Percentiles rank a stretch among this genome's conserved stretches.
Conservation (phyloP, 1,140 invertebrate species). For the Hetaerina americana region DNA sequence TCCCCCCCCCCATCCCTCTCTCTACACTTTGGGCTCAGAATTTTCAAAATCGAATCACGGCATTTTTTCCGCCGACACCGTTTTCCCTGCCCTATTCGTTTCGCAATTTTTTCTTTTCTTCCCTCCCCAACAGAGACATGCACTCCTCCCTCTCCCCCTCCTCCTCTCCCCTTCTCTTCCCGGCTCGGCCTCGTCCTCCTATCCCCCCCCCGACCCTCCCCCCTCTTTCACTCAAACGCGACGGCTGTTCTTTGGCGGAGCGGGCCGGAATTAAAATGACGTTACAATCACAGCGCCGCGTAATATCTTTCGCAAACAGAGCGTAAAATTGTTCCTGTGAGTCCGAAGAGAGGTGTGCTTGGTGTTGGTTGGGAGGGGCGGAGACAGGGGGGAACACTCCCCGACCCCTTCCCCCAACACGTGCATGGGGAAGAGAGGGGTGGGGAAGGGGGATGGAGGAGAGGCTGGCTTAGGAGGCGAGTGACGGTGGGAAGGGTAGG, state of each 20-base stretch:
- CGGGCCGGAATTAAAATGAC: not conserved
- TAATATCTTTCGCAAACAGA: not conserved
- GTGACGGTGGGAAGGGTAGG: too few relatives aligned
- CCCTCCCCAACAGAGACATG: too few relatives aligned
- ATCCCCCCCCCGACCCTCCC: not conserved
- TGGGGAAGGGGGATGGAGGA: too few relatives aligned
- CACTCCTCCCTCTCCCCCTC: too few relatives aligned
- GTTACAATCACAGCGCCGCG: not conserved
- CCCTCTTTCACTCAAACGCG: not conserved
- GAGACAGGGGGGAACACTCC: not conserved
- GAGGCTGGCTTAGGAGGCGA: too few relatives aligned
- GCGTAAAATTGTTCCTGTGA: not conserved
- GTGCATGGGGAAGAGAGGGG: too few relatives aligned
- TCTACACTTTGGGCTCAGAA: not conserved
- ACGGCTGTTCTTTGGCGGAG: not conserved
- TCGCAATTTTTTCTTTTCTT: too few relatives aligned
- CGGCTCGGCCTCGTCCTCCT: not conserved
- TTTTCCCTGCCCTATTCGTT: not conserved
- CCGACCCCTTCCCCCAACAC: too few relatives aligned
- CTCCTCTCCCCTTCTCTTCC: too few relatives aligned
- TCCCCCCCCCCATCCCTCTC: not conserved
- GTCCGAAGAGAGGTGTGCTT: not conserved
- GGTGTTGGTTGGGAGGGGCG: not conserved
- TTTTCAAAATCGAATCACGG: not conserved
- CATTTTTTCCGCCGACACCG: not conserved